Evolutionary conservation across 2,113 vertebrate species (phyloP).

Genomic region (Onychorhynchus coronatus): DNA sequence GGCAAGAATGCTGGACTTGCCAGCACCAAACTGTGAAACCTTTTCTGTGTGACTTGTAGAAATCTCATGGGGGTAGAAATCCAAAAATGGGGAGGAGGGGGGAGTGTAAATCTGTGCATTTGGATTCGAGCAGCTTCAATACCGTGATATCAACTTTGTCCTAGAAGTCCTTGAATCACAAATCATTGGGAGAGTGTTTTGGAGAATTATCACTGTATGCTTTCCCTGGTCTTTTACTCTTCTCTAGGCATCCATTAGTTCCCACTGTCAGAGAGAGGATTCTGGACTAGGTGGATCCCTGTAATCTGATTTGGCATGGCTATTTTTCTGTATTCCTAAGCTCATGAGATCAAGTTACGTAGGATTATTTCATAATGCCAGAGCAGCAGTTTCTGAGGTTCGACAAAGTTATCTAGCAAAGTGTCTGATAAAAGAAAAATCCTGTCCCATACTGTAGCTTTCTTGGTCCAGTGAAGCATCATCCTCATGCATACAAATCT

Average conservation of each 20-base stretch:
- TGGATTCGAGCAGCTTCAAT: conserved; percentile 24
- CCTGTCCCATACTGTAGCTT: conserved; percentile 64
- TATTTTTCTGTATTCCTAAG: conserved; percentile 65
- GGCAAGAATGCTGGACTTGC: conserved; percentile 54
- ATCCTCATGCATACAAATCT: conserved; percentile 16
- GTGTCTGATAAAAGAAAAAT: conserved; percentile 64
- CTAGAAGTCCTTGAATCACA: conserved; percentile 48
- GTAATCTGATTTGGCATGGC: conserved; percentile 69
- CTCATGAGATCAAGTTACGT: conserved; percentile 54
- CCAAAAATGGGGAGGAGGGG: neutral
- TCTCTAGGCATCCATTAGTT: conserved; percentile 37
- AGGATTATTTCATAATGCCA: conserved; percentile 62
- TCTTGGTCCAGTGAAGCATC: conserved; percentile 68
- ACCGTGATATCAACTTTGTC: conserved; percentile 18
- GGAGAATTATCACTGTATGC: conserved; percentile 42
- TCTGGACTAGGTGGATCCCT: conserved; percentile 55
- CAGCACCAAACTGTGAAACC: conserved; percentile 56
- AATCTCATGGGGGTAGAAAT: conserved; percentile 33
- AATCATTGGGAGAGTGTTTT: conserved; percentile 48
- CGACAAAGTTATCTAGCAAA: conserved; percentile 55
- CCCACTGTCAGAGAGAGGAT: conserved; percentile 53
- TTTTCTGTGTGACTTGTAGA: conserved; percentile 41
- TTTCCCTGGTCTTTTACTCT: conserved; percentile 47
- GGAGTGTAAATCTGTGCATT: conserved; percentile 45
- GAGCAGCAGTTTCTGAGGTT: conserved; percentile 54